Evolutionary conservation across 1,140 invertebrate genomes (phyloP), one percentile per base, ranked within the genome.

Genomic region (Rhagoletis pomonella): DNA sequence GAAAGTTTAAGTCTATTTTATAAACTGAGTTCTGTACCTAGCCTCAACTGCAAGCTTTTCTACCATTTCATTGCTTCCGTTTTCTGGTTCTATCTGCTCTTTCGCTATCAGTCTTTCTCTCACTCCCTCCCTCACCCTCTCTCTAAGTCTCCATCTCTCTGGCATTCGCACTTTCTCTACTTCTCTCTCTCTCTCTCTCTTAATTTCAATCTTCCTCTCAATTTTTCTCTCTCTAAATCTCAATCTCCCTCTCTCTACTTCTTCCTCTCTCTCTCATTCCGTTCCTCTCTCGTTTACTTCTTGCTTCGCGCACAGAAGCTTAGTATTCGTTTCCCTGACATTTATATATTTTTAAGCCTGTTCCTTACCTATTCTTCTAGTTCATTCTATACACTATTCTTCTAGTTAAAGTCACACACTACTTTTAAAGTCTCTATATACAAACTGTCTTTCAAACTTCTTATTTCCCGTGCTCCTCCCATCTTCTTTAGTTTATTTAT

Each of bases 111-210:
- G 29, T 29, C n/a, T 29, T 29, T 29, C 29, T 29, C 29, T 29
- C 29, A 29, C 29, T 29, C 29, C 29, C 29, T 29, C 29, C 29
- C 29, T 29, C 29, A 29, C 29, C 29, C 29, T 29, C 29, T 29
- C 29, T 29, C 29, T 29, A 29, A 29, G 29, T 29, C 29, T 29
- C 29, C 29, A 29, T 29, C 29, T 29, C 29, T 29, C 29, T 29
- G 29, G 1, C 0, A 29, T 29, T 29, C 29, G 29, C 29, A 0
- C 29, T 29, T 1, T 29, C 29, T 12, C 42, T 44, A 19, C 17
- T 73, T 73, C 0, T 42, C 7, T n/a, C n/a, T 67, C 64, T 67
- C 73, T 81, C 39, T 55, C 44, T 81, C 19, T 58, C n/a, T 81
- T n/a, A 67, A 67, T 19, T 50, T 81, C 47, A 81, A 5, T 9